A percentile compares a stretch with the other conserved stretches of the same genome.
Evolutionary conservation across 1,140 invertebrate genomes (phyloP).

Genomic region (Drosophila obscura): DNA sequence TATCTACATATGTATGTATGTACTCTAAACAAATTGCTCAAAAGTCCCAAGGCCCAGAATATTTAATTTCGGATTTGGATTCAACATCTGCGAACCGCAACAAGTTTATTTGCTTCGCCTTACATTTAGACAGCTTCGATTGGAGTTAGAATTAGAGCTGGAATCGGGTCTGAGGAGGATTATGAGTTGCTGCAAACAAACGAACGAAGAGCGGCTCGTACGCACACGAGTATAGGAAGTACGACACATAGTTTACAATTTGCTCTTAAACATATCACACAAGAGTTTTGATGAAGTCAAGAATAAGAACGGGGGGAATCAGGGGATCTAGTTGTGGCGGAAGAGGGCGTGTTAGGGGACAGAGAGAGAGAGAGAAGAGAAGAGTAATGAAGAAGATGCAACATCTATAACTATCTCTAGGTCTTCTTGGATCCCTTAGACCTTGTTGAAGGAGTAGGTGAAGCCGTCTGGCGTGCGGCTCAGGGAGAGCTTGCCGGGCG

Average conservation of each 20-base stretch:
- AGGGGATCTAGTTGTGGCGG: not conserved
- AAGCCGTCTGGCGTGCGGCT: slow-evolving; percentile 93
- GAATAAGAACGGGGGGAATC: slow-evolving; percentile 22
- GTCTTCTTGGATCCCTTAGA: slow-evolving; percentile 56
- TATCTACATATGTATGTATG: slow-evolving; percentile 11
- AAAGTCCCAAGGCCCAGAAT: slow-evolving; percentile 60
- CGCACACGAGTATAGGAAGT: slow-evolving; percentile 60
- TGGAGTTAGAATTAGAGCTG: slow-evolving; percentile 12
- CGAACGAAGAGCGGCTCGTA: slow-evolving; percentile 15
- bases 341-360: not conserved
- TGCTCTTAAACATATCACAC: slow-evolving; percentile 77
- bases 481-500: slow-evolving; percentile 91
- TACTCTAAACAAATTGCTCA: slow-evolving; percentile 56
- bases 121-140: slow-evolving; percentile 31
- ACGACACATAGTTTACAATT: slow-evolving; percentile 50
- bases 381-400: slow-evolving; percentile 49
- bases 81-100: slow-evolving; percentile 57
- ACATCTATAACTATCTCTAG: slow-evolving; percentile 60
- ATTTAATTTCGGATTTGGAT: slow-evolving; percentile 25
- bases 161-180: slow-evolving; percentile 41
- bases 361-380: slow-evolving; percentile 18
- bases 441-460: slow-evolving; percentile 91
- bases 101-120: slow-evolving; percentile 69
- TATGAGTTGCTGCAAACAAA: slow-evolving; percentile 70
- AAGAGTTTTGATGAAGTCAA: slow-evolving; percentile 72